Percentiles rank a stretch among this genome's conserved stretches.
Conservation (phyloP, 2,797 vertebrate species). For the Oreochromis grahami region DNA sequence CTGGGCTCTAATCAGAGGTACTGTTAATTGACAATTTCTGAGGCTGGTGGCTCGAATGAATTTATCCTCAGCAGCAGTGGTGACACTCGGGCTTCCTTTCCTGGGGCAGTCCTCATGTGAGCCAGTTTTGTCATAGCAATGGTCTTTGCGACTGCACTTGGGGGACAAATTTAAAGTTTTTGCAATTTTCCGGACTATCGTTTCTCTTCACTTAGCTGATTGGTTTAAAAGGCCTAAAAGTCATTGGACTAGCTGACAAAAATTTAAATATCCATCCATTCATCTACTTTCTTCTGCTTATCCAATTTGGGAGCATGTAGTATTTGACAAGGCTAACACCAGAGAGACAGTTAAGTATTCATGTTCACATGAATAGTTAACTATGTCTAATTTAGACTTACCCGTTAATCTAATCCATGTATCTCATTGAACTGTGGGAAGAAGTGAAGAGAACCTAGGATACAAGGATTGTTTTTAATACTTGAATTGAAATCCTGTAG, state of each 20-base stretch:
- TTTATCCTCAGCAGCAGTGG: background rate
- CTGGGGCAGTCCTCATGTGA: too few relatives aligned
- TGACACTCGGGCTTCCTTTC: background rate
- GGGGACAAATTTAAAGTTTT: background rate
- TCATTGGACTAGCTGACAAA: background rate
- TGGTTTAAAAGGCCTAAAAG: background rate
- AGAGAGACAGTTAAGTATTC: background rate
- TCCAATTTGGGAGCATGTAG: background rate
- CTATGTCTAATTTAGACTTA: background rate
- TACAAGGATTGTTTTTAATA: background rate
- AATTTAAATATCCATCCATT: background rate
- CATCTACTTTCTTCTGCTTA: background rate
- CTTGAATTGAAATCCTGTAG: background rate
- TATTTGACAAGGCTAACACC: background rate
- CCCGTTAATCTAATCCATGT: background rate
- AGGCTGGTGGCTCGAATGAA: background rate
- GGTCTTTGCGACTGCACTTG: background rate
- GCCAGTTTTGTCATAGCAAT: background rate
- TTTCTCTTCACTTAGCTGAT: background rate
- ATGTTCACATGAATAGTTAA: background rate
- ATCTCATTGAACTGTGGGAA: background rate
- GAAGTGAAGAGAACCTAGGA: background rate
- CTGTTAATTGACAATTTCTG: background rate
- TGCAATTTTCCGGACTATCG: background rate
- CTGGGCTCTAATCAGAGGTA: background rate